phyloP scores from a whole-genome alignment of 2,113 vertebrate genomes.

The Clarias macrocephalus region DNA sequence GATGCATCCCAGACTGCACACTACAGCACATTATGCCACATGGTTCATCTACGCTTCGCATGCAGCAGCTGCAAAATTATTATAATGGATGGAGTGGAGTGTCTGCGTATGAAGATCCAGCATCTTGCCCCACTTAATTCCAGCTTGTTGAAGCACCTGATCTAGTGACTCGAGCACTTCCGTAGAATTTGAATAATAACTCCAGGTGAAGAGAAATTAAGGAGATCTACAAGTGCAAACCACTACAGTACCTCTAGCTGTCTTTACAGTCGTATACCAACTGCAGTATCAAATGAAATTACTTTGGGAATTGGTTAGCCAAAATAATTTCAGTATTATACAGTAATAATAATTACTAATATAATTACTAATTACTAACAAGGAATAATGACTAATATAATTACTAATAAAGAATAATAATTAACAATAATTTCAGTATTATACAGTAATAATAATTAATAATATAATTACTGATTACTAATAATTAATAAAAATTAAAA shows the following conservation, averaged over 20 bases:
- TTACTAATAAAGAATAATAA: too few species aligned
- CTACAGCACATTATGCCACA: not conserved
- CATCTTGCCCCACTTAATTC: not conserved
- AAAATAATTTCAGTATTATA: too few species aligned
- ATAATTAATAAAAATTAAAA: too few species aligned
- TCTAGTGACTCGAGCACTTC: not conserved
- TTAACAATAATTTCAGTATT: too few species aligned
- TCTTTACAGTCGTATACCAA: not conserved
- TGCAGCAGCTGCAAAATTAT: not conserved
- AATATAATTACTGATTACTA: too few species aligned
- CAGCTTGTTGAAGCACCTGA: conserved; percentile 1
- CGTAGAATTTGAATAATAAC: not conserved
- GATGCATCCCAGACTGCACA: not conserved
- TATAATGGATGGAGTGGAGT: not conserved
- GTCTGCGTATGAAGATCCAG: not conserved
- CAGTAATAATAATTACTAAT: too few species aligned
- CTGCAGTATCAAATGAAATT: not conserved
- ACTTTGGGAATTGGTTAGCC: too few species aligned
- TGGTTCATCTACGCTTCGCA: not conserved
- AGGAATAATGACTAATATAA: too few species aligned
- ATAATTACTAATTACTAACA: too few species aligned
- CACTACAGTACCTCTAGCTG: not conserved
- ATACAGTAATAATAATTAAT: too few species aligned
- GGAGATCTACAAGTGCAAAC: not conserved
- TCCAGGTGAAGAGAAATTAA: not conserved